Base-by-base conservation (phyloP, 2,888 invertebrate species). In the Tridacna gigas region DNA sequence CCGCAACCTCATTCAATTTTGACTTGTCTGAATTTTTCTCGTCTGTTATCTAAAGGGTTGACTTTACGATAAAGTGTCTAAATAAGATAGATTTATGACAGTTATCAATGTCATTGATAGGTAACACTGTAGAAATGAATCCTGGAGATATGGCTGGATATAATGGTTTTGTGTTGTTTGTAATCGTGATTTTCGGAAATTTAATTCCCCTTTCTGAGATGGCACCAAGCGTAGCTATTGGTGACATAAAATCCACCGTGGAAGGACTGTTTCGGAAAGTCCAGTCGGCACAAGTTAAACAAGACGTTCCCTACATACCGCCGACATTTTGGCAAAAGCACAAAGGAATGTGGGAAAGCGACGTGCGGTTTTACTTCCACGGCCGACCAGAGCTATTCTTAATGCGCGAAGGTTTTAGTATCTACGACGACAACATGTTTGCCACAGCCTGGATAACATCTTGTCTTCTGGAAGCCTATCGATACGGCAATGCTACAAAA, bases 371-470 rank as follows among this genome's bases (percentile, higher is more conserved):
- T 60, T 91, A 93, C 82, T 89, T 92, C 74, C 91, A 92, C 67
- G 93, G 93, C 1, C 82, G 77, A 20, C 88, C 89, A 48, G 80
- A 86, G 5, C 51, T 89, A 69, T 89, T 90, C 37, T 82, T 91
- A 7, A 56, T 92, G 25, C 88, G 93, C 0, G 90, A 91, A 15
- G 78, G 80, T 13, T 86, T 92, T 56, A 78, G 84, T 12, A 89
- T 93, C 11, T 92, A 89, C 74, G 93, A 93, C 86, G 92, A 92
- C 84, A 93, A 93, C 81, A 93, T 93, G 92, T 93, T 93, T 79
- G 92, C 89, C 0, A 92, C 92, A 0, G 88, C 92, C 0, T 93
- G 93, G 93, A 91, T 93, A 12, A 90, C 91, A 22, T 84, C 88
- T 0, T 88, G 88, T 60, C 78, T 93, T 56, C 74, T 93, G 13